Conservation (phyloP, 2,888 invertebrate species). For the Microctonus brassicae region DNA sequence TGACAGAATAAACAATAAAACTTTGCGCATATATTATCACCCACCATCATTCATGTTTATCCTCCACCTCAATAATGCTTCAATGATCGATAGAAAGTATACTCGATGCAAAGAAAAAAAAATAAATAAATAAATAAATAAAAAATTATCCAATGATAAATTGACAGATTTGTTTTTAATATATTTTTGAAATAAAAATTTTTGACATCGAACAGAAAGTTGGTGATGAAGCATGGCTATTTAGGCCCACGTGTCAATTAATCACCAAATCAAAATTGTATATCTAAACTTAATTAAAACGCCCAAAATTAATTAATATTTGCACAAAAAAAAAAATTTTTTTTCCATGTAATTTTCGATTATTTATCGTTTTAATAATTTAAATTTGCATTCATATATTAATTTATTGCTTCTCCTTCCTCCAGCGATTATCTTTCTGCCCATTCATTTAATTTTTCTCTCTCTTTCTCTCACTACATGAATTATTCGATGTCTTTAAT, state of each 20-base stretch:
- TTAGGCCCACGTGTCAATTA: slow-evolving; percentile 38
- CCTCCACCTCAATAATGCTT: background rate
- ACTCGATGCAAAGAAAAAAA: background rate
- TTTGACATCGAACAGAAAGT: background rate
- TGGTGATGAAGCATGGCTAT: background rate
- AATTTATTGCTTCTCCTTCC: background rate
- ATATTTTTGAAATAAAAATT: no score
- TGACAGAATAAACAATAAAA: background rate
- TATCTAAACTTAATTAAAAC: no score
- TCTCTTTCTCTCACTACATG: background rate
- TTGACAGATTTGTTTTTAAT: background rate
- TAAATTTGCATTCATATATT: background rate
- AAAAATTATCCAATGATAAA: no score
- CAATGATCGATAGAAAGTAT: background rate
- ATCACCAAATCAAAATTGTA: slow-evolving; percentile 29
- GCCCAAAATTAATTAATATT: background rate
- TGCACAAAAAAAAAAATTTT: no score
- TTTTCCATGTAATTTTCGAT: background rate
- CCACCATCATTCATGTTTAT: background rate
- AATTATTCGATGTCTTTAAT: background rate
- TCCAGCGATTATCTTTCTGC: background rate
- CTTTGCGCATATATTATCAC: background rate
- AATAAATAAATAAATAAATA: no score
- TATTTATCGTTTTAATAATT: background rate
- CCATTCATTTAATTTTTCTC: slow-evolving; percentile 33